These are phyloP conservation scores for Cybosia mesomella DNA, from an alignment of 2,888 invertebrate genomes.

Conservation along the genomic window DNA sequence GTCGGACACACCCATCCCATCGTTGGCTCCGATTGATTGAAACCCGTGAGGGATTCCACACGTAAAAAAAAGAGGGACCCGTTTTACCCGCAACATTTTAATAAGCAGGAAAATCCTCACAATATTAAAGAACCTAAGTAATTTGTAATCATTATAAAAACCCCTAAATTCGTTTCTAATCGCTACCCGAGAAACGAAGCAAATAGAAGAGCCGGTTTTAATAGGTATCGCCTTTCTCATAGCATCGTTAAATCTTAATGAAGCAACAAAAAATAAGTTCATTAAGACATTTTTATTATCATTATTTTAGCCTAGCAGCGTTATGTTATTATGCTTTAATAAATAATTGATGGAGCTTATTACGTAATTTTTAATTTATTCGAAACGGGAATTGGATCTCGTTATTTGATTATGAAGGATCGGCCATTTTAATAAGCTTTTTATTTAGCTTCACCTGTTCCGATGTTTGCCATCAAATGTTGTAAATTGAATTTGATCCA, in stretches of 20 bases:
- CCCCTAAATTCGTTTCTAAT: constrained; percentile 26
- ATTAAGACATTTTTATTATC: constrained; percentile 45
- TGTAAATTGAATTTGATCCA: no score
- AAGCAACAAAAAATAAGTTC: constrained; percentile 46
- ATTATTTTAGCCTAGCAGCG: constrained; percentile 37
- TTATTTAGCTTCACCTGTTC: neutral
- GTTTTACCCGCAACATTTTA: neutral
- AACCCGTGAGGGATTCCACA: no score
- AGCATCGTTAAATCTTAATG: constrained; percentile 53
- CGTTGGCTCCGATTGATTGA: no score
- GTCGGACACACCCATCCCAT: no score
- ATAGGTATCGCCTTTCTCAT: constrained; percentile 43
- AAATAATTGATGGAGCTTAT: constrained; percentile 25
- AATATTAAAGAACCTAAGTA: constrained; percentile 2
- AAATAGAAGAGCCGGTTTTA: constrained; percentile 30
- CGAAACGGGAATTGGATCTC: neutral
- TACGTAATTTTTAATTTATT: constrained; percentile 23
- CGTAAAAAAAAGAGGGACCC: neutral
- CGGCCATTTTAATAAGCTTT: neutral
- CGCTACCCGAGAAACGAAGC: constrained; percentile 16
- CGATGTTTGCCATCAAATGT: no score
- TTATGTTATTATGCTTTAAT: constrained; percentile 30
- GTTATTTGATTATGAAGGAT: neutral
- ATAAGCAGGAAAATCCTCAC: constrained; percentile 5
- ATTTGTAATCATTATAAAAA: constrained; percentile 23